These are phyloP conservation scores for Drosophila villosipedis DNA, from an alignment of 2,888 invertebrate species.

Conservation along the genomic window DNA sequence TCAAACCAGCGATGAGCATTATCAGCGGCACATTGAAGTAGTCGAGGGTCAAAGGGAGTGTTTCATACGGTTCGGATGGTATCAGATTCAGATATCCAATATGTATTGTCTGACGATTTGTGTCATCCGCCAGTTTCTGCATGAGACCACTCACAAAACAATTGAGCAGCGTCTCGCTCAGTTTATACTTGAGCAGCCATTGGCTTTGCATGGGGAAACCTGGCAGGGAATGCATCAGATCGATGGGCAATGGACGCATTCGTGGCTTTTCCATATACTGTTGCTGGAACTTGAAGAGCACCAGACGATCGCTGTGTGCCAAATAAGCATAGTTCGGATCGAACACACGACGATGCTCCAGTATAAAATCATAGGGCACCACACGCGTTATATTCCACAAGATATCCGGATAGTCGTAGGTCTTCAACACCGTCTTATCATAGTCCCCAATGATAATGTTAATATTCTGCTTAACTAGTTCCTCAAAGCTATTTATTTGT, in stretches of 20 bases:
- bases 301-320: conserved; percentile 50
- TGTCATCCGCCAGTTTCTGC: conserved; percentile 55
- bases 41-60: conserved; percentile 47
- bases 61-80: conserved; percentile 40
- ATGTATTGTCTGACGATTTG: conserved; percentile 43
- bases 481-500: conserved; percentile 56
- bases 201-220: conserved; percentile 63
- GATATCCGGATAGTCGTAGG: conserved; percentile 46
- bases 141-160: conserved; percentile 60
- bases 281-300: conserved; percentile 52
- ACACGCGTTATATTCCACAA: conserved; percentile 56
- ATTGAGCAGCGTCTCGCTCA: conserved; percentile 60
- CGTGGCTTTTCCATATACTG: conserved; percentile 58
- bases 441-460: conserved; percentile 53
- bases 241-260: conserved; percentile 47
- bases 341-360: conserved; percentile 51
- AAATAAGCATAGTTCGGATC: conserved; percentile 58
- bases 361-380: conserved; percentile 44
- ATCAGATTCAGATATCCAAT: conserved; percentile 52
- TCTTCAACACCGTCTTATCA: conserved; percentile 45
- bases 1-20: conserved; percentile 22
- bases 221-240: conserved; percentile 56
- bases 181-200: conserved; percentile 58
- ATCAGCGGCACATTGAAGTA: conserved; percentile 50
- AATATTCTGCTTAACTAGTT: conserved; percentile 49